Conservation (phyloP, 1,140 invertebrate genomes). For the Rhopalosiphum maidis region DNA sequence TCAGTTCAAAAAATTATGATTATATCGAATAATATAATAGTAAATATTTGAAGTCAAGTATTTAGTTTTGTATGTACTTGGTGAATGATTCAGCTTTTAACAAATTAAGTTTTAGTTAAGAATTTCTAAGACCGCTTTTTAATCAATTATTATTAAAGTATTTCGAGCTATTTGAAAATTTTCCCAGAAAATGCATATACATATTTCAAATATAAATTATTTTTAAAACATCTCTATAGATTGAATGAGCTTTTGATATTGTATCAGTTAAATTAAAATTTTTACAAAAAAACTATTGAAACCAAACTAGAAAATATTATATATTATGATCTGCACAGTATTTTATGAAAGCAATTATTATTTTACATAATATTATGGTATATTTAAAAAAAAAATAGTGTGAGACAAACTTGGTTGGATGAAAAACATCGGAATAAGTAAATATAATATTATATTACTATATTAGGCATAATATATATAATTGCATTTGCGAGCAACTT, state of each 20-base stretch:
- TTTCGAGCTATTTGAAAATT: not conserved
- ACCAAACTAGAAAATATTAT: not conserved
- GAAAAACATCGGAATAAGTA: not conserved
- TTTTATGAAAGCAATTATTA: not conserved
- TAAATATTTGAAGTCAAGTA: no score
- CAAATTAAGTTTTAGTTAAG: not conserved
- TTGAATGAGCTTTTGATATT: conserved; percentile 65
- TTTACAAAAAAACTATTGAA: conserved; percentile 60
- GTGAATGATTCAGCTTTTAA: not conserved
- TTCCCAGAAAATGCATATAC: not conserved
- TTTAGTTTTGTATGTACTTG: no score
- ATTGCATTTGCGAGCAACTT: not conserved
- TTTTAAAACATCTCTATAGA: not conserved
- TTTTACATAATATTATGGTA: not conserved
- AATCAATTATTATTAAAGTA: not conserved
- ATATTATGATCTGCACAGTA: not conserved
- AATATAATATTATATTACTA: not conserved
- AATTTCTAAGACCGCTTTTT: not conserved
- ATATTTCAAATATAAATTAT: not conserved
- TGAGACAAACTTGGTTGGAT: not conserved
- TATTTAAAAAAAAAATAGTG: not conserved
- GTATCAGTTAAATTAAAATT: conserved; percentile 63
- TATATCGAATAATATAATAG: no score
- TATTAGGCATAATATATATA: not conserved
- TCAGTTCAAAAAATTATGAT: no score